Evolutionary conservation across 2,797 vertebrate species (phyloP), one percentile per base, ranked within the genome.

Genomic region (Eremophila alpestris): DNA sequence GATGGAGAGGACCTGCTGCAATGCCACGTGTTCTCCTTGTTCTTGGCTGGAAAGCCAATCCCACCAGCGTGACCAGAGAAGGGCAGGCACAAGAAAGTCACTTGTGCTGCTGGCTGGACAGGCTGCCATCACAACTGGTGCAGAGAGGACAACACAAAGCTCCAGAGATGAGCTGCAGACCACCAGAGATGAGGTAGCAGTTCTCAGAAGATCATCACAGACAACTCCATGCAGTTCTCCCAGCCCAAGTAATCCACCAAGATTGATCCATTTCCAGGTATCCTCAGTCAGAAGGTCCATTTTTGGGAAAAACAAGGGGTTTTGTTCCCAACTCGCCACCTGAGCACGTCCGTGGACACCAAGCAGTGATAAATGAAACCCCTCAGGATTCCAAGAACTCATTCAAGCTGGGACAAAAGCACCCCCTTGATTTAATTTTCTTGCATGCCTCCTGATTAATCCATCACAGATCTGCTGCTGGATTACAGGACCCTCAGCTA

Each of bases 1-100:
- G 46, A 51, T 3, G 6, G 34, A 82, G 74, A 85, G 63, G 77
- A 91, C 75, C 46, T 87, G 81, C 84, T 92, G 84, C 87, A 89
- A 19, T 5, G 60, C 84, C 80, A 22, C 1, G 2, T 17, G 54
- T 10, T n/a, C 78, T 60, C 77, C 77, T 34, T 13, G 45, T 1
- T 82, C 63, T 64, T 14, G 3, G 56, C 69, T 45, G 62, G 62
- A 75, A 90, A 95, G 84, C 90, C 74, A 76, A 83, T 55, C 83
- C 71, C 86, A 90, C 70, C 64, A 76, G 62, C 7, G 0, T 13
- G 70, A 62, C 63, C 85, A 89, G 51, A 58, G 69, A 75, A 90
- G 51, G 70, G 40, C 63, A 84, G 30, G 67, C 74, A 69, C 20
- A 21, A 34, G 17, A 29, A 80, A 69, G 51, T 40, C 93, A 45